Percentiles rank a stretch among this genome's conserved stretches.
Evolutionary conservation across 2,113 vertebrate species (phyloP).

Genomic region (Tyto alba): DNA sequence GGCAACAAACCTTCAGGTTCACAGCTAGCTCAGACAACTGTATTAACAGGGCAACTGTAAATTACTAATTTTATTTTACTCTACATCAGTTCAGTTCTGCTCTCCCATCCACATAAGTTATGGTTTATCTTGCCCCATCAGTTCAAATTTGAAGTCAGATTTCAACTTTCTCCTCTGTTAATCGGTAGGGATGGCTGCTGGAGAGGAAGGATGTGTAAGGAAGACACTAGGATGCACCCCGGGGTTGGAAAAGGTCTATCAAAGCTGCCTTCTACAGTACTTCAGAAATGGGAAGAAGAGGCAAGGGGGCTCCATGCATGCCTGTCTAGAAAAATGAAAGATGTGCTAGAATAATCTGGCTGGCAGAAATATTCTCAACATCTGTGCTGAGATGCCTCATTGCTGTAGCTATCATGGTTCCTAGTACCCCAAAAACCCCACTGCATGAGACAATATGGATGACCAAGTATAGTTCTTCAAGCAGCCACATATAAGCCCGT

Average conservation of each 20-base stretch:
- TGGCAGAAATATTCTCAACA: background rate
- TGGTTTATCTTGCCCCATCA: background rate
- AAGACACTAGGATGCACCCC: background rate
- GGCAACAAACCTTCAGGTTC: background rate
- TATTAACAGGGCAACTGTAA: background rate
- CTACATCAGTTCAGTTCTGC: background rate
- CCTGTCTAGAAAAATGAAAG: background rate
- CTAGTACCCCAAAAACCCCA: background rate
- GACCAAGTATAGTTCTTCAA: background rate
- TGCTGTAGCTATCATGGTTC: background rate
- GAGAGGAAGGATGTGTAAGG: background rate
- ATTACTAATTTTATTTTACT: background rate
- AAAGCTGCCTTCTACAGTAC: background rate
- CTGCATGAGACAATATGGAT: background rate
- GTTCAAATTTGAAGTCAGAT: background rate
- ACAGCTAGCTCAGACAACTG: background rate
- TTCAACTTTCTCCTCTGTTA: background rate
- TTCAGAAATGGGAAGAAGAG: background rate
- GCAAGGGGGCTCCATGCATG: background rate
- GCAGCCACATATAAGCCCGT: background rate
- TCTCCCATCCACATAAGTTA: accelerated
- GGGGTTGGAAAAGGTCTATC: background rate
- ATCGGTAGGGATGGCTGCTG: background rate
- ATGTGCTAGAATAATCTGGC: background rate
- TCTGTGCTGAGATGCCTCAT: background rate